Evolutionary conservation across 2,797 vertebrate species (phyloP), one percentile per base, ranked within the genome.

Genomic region (Danio choprae): DNA sequence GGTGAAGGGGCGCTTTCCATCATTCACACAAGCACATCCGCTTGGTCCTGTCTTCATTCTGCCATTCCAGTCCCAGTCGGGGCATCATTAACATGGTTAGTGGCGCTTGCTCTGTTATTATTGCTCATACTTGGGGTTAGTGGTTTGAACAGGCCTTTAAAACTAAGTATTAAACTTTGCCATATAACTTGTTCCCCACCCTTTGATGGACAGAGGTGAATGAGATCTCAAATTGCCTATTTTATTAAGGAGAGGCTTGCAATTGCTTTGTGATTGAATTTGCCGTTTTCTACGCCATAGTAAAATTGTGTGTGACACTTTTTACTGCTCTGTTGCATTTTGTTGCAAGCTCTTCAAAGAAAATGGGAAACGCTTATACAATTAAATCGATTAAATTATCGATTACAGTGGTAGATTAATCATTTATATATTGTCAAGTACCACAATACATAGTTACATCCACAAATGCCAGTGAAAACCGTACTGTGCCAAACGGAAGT

Each of bases 11-110:
- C 29, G 12, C 58, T 50, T 29, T 48, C 70, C 36, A 69, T 75
- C 22, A 67, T 51, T 74, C 77, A 75, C 15, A 29, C 43, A 69
- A 41, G 36, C 9, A 20, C n/a, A 67, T 29, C 50, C 9, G 48
- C 51, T 60, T 51, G 40, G 38, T 69, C 48, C 43, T 15, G 46
- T 43, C 48, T 74, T 63, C 58, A 55, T 16, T 65, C 40, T 59
- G 38, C 50, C 43, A 53, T 55, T 82, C 29, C 50, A 18, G 20
- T 68, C 48, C 50, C 20, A 64, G 43, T 48, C 15, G 29, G 29
- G 53, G 64, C 51, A 74, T 67, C 64, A 78, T 78, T 69, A 67
- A 46, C 20, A 13, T 65, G 13, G 62, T 56, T 65, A 29, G 41
- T 44, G 18, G 40, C 0, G 40, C 64, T 68, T 77, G 16, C 63